Evolutionary conservation across 2,797 vertebrate species (phyloP).

Genomic region (Tokudaia muenninki): DNA sequence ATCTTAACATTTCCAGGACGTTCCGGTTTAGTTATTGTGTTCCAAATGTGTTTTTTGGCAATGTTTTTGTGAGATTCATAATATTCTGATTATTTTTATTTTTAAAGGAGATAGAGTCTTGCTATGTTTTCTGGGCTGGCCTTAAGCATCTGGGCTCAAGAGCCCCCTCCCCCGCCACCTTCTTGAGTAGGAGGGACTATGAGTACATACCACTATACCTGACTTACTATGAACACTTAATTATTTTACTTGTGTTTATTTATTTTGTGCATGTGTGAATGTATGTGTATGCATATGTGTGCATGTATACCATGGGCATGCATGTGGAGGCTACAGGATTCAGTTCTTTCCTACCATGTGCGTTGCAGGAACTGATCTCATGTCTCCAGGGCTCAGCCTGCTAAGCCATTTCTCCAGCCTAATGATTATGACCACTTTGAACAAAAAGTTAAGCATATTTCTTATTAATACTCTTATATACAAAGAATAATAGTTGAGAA

Average conservation of each 20-base stretch:
- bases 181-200: neutral
- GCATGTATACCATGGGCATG: neutral
- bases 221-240: neutral
- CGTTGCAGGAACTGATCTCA: neutral
- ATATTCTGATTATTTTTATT: slow-evolving; percentile 37
- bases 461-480: slow-evolving; percentile 8
- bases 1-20: slow-evolving; percentile 52
- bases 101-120: neutral
- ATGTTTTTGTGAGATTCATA: slow-evolving; percentile 21
- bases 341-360: neutral
- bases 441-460: slow-evolving; percentile 53
- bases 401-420: neutral
- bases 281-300: neutral
- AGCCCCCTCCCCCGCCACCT: neutral
- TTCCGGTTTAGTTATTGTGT: slow-evolving; percentile 32
- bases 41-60: slow-evolving; percentile 14
- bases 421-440: slow-evolving; percentile 22
- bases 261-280: neutral
- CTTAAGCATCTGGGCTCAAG: neutral
- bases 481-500: slow-evolving; percentile 46
- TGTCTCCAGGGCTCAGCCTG: neutral
- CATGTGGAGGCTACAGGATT: neutral
- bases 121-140: neutral
- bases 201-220: neutral
- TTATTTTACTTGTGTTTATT: neutral